Percentiles rank a stretch among this genome's conserved stretches.
These are phyloP conservation scores for Addax nasomaculatus DNA, from an alignment of 2,113 vertebrate genomes.

Conservation along the genomic window DNA sequence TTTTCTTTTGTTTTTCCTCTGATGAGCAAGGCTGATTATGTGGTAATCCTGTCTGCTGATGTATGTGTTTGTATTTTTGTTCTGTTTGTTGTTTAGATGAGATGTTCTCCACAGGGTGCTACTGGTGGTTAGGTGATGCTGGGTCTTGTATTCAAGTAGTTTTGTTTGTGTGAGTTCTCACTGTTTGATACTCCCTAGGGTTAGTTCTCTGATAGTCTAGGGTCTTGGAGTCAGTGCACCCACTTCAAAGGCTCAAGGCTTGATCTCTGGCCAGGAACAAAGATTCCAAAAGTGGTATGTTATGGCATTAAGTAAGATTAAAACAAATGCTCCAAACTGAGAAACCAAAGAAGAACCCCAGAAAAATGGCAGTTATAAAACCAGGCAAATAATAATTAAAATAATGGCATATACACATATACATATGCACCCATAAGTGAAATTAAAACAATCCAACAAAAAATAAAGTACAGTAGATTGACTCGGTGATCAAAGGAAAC, in stretches of 20 bases:
- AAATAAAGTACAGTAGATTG: not conserved
- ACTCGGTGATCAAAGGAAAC: not conserved
- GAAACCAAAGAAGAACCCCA: not conserved
- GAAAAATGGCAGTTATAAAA: not conserved
- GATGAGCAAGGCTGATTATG: not conserved
- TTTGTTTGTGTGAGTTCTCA: not conserved
- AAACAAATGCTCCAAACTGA: not conserved
- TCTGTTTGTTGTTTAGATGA: not conserved
- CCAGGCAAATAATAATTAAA: not conserved
- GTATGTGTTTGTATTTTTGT: not conserved
- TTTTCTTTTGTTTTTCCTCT: not conserved
- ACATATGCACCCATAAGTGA: not conserved
- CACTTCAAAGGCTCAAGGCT: not conserved
- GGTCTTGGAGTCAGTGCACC: not conserved
- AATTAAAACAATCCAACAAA: not conserved
- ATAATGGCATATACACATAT: not conserved
- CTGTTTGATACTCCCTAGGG: not conserved
- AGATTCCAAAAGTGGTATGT: not conserved
- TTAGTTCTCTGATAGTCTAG: not conserved
- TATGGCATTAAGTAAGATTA: not conserved
- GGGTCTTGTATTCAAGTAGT: not conserved
- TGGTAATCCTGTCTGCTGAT: not conserved
- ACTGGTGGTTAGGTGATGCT: not conserved
- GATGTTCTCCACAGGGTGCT: not conserved
- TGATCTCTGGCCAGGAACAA: not conserved